A percentile compares a stretch with the other conserved stretches of the same genome.
Evolutionary conservation across 2,888 invertebrate genomes (phyloP).

Genomic region (Galeruca laticollis): DNA sequence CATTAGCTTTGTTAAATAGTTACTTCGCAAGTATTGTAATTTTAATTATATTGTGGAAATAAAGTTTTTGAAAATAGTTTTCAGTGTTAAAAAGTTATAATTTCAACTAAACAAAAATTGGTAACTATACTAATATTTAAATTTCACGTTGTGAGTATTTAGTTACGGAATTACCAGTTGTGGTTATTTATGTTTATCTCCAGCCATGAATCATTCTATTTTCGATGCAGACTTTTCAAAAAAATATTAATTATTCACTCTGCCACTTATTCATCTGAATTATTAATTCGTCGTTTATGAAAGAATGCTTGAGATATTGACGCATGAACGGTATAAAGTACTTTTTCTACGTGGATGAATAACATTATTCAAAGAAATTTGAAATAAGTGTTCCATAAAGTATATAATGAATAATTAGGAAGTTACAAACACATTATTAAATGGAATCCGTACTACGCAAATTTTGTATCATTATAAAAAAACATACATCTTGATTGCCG

Average conservation of each 20-base stretch:
- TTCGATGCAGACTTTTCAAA: neutral
- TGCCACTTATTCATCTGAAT: neutral
- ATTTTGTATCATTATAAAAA: neutral
- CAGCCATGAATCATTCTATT: neutral
- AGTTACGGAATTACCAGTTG: constrained; percentile 3
- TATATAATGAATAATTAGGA: neutral
- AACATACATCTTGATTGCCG: no score
- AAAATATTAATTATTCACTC: neutral
- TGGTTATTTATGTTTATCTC: neutral
- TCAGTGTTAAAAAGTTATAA: no score
- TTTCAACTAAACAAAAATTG: no score
- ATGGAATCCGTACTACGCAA: neutral
- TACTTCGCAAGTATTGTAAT: no score
- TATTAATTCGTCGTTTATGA: neutral
- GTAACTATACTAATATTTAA: neutral
- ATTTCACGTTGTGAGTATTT: neutral
- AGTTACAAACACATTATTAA: neutral
- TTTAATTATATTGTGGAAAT: no score
- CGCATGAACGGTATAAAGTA: neutral
- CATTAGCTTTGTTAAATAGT: no score
- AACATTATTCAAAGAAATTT: neutral
- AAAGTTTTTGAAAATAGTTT: no score
- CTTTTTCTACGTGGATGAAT: neutral
- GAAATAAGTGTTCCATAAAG: neutral
- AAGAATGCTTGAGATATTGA: neutral